Evolutionary conservation across 2,797 vertebrate species (phyloP).

Genomic region (Microctenopoma steveboyesi): DNA sequence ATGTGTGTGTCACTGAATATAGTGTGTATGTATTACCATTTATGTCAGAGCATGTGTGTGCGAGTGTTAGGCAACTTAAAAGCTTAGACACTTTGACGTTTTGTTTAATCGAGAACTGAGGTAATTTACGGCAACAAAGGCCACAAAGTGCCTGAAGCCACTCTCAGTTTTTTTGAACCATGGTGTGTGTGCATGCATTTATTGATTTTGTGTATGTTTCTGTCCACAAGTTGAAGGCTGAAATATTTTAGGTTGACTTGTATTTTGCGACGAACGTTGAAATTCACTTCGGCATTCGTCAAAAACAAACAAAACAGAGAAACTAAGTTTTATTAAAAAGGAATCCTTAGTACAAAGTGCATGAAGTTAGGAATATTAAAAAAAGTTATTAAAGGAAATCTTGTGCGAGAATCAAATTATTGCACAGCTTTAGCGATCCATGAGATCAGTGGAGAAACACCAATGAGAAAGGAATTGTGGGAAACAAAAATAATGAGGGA

Average conservation of each 20-base stretch:
- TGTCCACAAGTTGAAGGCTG: background rate
- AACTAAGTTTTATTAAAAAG: background rate
- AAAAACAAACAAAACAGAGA: background rate
- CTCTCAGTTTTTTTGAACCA: conserved; percentile 47
- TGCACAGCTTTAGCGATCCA: conserved; percentile 15
- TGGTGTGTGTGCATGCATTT: conserved; percentile 6
- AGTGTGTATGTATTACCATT: conserved; percentile 28
- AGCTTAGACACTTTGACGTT: conserved; percentile 72
- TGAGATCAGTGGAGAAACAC: conserved; percentile 43
- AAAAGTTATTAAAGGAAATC: conserved; percentile 28
- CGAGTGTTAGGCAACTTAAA: conserved; percentile 47
- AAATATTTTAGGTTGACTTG: background rate
- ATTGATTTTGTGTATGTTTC: conserved; percentile 10
- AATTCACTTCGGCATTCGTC: background rate
- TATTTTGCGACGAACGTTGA: conserved; percentile 1
- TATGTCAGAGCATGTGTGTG: conserved; percentile 21
- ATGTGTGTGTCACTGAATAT: conserved; percentile 36
- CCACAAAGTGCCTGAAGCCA: conserved; percentile 58
- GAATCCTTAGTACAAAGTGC: conserved; percentile 9
- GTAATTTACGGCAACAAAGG: conserved; percentile 74
- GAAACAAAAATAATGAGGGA: conserved; percentile 63
- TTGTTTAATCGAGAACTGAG: conserved; percentile 77
- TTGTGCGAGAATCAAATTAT: conserved; percentile 13
- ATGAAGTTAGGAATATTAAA: conserved; percentile 22
- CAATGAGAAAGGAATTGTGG: conserved; percentile 35